Conservation (phyloP, 2,797 vertebrate genomes). For the Pseudochaenichthys georgianus region DNA sequence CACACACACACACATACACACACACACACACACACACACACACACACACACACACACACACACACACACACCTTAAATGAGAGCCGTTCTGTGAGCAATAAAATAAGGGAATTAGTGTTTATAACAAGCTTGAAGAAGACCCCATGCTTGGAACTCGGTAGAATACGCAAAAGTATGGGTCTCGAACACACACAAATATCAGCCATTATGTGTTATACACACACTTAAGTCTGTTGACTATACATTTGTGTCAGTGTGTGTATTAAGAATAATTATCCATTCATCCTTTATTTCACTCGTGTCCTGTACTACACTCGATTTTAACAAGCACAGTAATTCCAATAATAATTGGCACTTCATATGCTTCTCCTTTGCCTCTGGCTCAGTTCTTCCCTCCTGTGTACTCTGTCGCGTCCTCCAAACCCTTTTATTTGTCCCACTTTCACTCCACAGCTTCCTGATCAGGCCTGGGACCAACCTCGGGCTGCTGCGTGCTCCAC, state of each 20-base stretch:
- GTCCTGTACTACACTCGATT: slow-evolving; percentile 39
- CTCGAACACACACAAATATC: slow-evolving; percentile 3
- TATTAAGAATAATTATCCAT: slow-evolving; percentile 24
- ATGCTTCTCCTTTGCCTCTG: slow-evolving; percentile 35
- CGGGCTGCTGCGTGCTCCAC: slow-evolving; percentile 23
- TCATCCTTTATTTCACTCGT: slow-evolving; percentile 4
- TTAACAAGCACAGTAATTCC: slow-evolving; percentile 46
- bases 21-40: slow-evolving; percentile 20
- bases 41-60: slow-evolving; percentile 26
- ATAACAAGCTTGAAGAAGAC: slow-evolving; percentile 65
- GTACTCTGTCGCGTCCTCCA: slow-evolving; percentile 44
- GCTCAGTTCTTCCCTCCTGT: slow-evolving; percentile 44
- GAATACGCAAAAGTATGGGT: slow-evolving; percentile 33
- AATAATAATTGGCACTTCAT: slow-evolving; percentile 60
- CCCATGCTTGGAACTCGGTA: slow-evolving; percentile 33
- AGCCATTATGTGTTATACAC: slow-evolving; percentile 12
- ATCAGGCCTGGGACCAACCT: slow-evolving; percentile 56
- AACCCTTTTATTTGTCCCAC: slow-evolving; percentile 60
- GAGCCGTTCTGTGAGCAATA: slow-evolving; percentile 61
- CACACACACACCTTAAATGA: slow-evolving; percentile 50
- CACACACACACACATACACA: slow-evolving; percentile 26
- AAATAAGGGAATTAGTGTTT: slow-evolving; percentile 68
- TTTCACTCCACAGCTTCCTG: slow-evolving; percentile 57
- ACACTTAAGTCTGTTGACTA: slow-evolving; percentile 3
- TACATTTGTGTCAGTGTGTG: background rate